Evolutionary conservation across 2,888 invertebrate species (phyloP), one percentile per base, ranked within the genome.

Genomic region (Notodonta dromedarius): DNA sequence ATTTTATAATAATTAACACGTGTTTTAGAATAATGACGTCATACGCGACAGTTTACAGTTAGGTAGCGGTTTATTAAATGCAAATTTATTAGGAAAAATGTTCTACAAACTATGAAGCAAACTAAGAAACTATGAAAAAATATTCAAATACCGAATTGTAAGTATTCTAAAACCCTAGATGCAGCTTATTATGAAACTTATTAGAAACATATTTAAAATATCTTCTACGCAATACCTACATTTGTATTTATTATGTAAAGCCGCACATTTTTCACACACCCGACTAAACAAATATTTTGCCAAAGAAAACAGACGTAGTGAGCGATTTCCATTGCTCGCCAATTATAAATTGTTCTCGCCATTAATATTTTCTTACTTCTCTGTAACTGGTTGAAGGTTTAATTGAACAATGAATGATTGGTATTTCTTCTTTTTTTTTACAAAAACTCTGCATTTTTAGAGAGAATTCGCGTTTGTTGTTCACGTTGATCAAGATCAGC

Each of bases 331-430:
- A 56, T 53, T 64, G 52, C 56, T 63, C 32, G 62, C 61, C 62
- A 64, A 74, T 71, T 71, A 74, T 71, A 65, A 62, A 61, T 64
- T 40, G 46, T 65, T 58, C 59, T 52, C 56, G 32, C 56, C 57
- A 40, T 63, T 55, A 59, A 55, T 53, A 70, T 54, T 64, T 57
- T 56, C 60, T 57, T 57, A 58, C 65, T 71, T 71, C 74, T 68
- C 46, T 35, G 74, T 58, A 71, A 65, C 44, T 57, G 11, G 55
- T 56, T 62, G 58, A 63, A 71, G 68, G 65, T 35, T 35, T 35
- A 35, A 35, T 35, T 35, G 56, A 66, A 61, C 62, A 73, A 73
- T 70, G 54, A 73, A 73, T 70, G 54, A 39, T 39, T 63, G 54
- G 8, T 54, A 52, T 16, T 16, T 8, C 16, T 50, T 50, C 12